Base-by-base conservation (phyloP, 2,797 vertebrate genomes). In the Lepidocolaptes lacrymiger region DNA sequence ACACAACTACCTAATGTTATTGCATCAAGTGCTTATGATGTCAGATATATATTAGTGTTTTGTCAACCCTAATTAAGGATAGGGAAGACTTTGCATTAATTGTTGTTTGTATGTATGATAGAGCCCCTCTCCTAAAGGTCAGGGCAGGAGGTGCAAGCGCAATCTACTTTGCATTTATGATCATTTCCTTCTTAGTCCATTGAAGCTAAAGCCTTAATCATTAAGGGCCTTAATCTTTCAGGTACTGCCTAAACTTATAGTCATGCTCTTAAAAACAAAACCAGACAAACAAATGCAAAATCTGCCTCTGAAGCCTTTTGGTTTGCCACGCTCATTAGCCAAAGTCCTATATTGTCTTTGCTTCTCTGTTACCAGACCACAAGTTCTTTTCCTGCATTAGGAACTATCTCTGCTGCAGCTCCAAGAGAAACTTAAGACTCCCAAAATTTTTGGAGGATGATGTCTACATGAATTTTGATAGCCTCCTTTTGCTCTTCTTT, bases 61-160 rank as follows among this genome's bases (percentile, higher is more conserved):
- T 81, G 41, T 72, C 67, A 69, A 34, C 12, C 10, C 7, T 69
- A 66, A 55, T 58, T 37, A 32, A 3, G 19, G 15, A 28, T 7
- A 67, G 61, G 39, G 16, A 5, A 74, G 61, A 61, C 6, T 36
- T 61, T 24, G 15, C 6, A 1, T 79, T 77, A 9, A 12, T 4
- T 61, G 7, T 36, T 62, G 6, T 55, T 43, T 3, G 0, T 36
- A 19, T 0, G 0, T 21, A 7, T 52, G 28, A 37, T 17, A 66
- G 17, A 74, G 18, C 8, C 10, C 10, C 14, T 62, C 14, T 83
- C 48, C 36, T 71, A 14, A 49, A 51, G 27, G 17, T 51, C 2
- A 5, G n/a, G 30, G 26, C n/a, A 59, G 30, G 41, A 80, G 12
- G 4, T 54, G 4, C 37, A 68, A 63, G 37, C 6, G 23, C 1